Evolutionary conservation across 2,888 invertebrate species (phyloP).

Genomic region (Amphimallon solstitiale): DNA sequence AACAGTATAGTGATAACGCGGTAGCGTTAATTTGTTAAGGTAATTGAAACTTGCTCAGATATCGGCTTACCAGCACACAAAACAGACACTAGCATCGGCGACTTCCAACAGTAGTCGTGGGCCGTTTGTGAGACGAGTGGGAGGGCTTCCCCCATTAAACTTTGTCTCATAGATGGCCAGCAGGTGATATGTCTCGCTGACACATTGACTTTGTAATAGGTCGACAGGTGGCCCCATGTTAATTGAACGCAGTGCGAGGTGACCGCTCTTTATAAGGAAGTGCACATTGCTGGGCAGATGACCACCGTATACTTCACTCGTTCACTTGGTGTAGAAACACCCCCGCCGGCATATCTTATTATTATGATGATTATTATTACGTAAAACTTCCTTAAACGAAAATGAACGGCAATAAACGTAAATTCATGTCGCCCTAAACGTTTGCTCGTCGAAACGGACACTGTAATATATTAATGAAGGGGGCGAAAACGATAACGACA

Average conservation of each 20-base stretch:
- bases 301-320: slow-evolving; percentile 42
- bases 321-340: slow-evolving; percentile 5
- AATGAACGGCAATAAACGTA: slow-evolving; percentile 22
- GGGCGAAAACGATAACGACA: slow-evolving; percentile 10
- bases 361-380: slow-evolving; percentile 33
- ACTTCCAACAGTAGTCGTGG: slow-evolving; percentile 25
- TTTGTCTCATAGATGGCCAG: slow-evolving; percentile 43
- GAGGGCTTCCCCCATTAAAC: slow-evolving; percentile 42
- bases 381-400: slow-evolving; percentile 34
- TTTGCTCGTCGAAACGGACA: not conserved
- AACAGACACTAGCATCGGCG: slow-evolving; percentile 7
- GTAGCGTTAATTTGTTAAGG: slow-evolving; percentile 38
- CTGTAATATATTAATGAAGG: slow-evolving; percentile 18
- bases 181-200: slow-evolving; percentile 55
- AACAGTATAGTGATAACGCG: not conserved
- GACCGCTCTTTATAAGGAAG: slow-evolving; percentile 58
- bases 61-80: slow-evolving; percentile 34
- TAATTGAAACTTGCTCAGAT: slow-evolving; percentile 38
- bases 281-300: slow-evolving; percentile 60
- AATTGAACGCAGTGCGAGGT: slow-evolving; percentile 54
- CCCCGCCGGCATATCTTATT: slow-evolving; percentile 31
- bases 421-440: slow-evolving; percentile 20
- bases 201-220: slow-evolving; percentile 56
- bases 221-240: slow-evolving; percentile 56
- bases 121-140: slow-evolving; percentile 40